A percentile compares a stretch with the other conserved stretches of the same genome.
These are phyloP conservation scores for Pomacea maculata DNA, from an alignment of 1,140 invertebrate species.

Conservation along the genomic window DNA sequence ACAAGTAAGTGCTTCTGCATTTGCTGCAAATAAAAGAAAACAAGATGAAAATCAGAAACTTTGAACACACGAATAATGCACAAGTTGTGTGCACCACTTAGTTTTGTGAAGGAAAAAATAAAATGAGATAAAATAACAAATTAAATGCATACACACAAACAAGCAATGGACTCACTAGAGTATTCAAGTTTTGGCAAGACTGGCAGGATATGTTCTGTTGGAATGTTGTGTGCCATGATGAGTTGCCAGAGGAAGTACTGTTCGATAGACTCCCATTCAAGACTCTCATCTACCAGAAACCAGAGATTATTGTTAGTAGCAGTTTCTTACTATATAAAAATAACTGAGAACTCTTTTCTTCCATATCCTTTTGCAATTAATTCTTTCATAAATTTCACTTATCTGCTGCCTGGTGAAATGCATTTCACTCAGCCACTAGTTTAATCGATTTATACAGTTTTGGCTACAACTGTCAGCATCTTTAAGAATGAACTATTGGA, in stretches of 20 bases:
- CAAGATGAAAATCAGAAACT: too few relatives aligned
- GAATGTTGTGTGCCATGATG: slow-evolving; percentile 89
- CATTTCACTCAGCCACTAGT: too few relatives aligned
- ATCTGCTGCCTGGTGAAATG: too few relatives aligned
- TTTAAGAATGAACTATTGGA: too few relatives aligned
- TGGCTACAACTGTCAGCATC: too few relatives aligned
- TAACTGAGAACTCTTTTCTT: too few relatives aligned
- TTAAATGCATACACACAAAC: slow-evolving; percentile 71
- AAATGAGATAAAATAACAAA: neutral
- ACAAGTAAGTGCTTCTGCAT: slow-evolving; percentile 92
- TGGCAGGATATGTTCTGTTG: slow-evolving; percentile 87
- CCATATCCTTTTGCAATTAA: too few relatives aligned
- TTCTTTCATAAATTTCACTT: too few relatives aligned
- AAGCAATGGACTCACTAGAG: slow-evolving; percentile 54
- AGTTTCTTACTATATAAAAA: too few relatives aligned
- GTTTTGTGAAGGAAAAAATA: neutral
- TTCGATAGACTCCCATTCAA: slow-evolving; percentile 96
- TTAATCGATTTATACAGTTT: too few relatives aligned
- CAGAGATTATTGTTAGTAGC: too few relatives aligned
- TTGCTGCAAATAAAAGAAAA: slow-evolving; percentile 69
- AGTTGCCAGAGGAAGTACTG: slow-evolving; percentile 97
- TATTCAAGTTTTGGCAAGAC: slow-evolving; percentile 89
- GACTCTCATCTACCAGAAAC: slow-evolving; percentile 77
- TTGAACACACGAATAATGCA: neutral
- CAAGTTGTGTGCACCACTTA: too few relatives aligned